phyloP scores from a whole-genome alignment of 2,797 vertebrate species.

The Helarctos malayanus region DNA sequence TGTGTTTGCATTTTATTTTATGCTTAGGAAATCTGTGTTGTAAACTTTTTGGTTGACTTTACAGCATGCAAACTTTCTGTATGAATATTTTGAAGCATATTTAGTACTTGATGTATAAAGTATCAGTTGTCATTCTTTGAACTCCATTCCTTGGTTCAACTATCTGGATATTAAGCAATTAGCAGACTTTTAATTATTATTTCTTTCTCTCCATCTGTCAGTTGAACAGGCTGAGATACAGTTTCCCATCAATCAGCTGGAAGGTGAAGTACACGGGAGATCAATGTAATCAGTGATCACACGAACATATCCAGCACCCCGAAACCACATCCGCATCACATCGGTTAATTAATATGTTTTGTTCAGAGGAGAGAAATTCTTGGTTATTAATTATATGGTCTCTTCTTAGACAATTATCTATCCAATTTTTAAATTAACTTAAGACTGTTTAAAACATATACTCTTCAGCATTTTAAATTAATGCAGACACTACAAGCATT shows the following conservation, averaged over 20 bases:
- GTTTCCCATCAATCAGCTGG: neutral
- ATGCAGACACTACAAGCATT: neutral
- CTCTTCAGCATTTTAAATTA: neutral
- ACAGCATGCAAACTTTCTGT: neutral
- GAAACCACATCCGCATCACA: neutral
- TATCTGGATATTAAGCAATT: neutral
- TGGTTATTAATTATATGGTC: neutral
- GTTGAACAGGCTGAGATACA: neutral
- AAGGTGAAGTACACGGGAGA: neutral
- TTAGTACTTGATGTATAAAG: neutral
- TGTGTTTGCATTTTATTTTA: neutral
- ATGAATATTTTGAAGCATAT: neutral
- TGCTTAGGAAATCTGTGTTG: neutral
- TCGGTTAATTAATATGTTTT: neutral
- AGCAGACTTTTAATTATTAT: neutral
- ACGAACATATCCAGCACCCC: neutral
- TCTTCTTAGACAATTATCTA: neutral
- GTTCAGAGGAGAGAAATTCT: neutral
- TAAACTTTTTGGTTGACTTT: neutral
- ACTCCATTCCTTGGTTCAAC: neutral
- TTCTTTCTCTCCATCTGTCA: neutral
- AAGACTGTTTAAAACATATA: neutral
- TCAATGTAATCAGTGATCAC: neutral
- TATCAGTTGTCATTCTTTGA: neutral
- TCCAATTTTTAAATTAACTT: neutral